Percentiles rank a stretch among this genome's conserved stretches.
Evolutionary conservation across 2,797 vertebrate genomes (phyloP).

Genomic region (Coccyzus lansbergi): DNA sequence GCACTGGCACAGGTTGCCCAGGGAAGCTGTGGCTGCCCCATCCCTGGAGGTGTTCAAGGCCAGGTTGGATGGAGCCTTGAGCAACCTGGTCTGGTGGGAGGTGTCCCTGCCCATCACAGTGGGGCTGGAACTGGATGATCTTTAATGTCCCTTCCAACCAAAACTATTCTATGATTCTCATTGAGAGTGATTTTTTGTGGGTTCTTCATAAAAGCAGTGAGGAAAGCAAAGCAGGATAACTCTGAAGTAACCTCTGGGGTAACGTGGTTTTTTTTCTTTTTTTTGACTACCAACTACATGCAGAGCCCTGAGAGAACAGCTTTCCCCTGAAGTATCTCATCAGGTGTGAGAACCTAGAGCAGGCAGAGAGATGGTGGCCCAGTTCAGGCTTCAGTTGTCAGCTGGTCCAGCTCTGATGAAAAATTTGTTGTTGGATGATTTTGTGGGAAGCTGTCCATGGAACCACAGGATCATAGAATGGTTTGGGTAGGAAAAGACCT

Average conservation of each 20-base stretch:
- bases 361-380: neutral
- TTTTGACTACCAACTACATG: neutral
- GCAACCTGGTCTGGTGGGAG: too few relatives aligned
- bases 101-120: too few relatives aligned
- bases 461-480: too few relatives aligned
- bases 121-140: too few relatives aligned
- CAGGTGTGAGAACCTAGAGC: neutral
- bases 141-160: too few relatives aligned
- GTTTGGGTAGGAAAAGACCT: too few relatives aligned
- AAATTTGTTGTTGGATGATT: neutral
- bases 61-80: too few relatives aligned
- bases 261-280: neutral
- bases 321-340: neutral
- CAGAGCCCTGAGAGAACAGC: neutral
- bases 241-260: neutral
- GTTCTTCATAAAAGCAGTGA: neutral
- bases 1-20: too few relatives aligned
- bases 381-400: neutral
- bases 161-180: neutral
- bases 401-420: neutral
- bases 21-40: too few relatives aligned
- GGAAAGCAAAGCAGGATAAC: neutral
- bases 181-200: fast-evolving
- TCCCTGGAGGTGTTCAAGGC: too few relatives aligned
- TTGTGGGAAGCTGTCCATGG: neutral